Base-by-base conservation (phyloP, 35 echinoderm and acorn worm genomes). In the Eucidaris tribuloides region DNA sequence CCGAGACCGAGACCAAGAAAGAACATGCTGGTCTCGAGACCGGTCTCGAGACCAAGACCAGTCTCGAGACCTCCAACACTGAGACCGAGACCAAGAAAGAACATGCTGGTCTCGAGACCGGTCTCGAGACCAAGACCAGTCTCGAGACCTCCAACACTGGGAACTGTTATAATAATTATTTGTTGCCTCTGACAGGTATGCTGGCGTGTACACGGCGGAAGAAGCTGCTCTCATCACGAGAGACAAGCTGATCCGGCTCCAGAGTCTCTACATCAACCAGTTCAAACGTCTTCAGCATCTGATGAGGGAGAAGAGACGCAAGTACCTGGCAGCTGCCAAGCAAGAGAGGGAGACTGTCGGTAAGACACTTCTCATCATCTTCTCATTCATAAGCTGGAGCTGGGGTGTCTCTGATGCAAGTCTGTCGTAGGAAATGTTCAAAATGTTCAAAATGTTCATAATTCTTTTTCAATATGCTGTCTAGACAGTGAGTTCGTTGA, bases 181-280 rank as follows among this genome's bases (percentile, higher is more conserved):
- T 59, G 2, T 61, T 82, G 15, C 25, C 54, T 56, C 14, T 46
- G 42, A 49, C 82, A 99, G 96, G 45, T 87, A 93, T 86, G 96
- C 96, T 33, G 96, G 91, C 24, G 91, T 99, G 13, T 99, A 99
- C 72, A 93, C 96, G 27, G 90, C 96, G 11, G 96, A 99, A 42
- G 96, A 99, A 84, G 91, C 92, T 4, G 90, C 96, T 27, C 87
- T 99, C 36, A 99, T 93, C 33, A 99, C 90, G 18, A 90, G 87
- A 61, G 96, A 99, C 59, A 99, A 99, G 58, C 54, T 99, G 28
- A 99, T 99, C 42, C 79, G 96, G 46, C 91, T 99, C 0, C 96
- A 99, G 79, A 93, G 90, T 15, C 82, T 99, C 20, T 99, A 99
- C 87, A 99, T 99, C 57, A 92, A 99, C 74, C 96, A 99, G 91